Conservation (phyloP, 2,113 vertebrate species). For the Varanus komodoensis region DNA sequence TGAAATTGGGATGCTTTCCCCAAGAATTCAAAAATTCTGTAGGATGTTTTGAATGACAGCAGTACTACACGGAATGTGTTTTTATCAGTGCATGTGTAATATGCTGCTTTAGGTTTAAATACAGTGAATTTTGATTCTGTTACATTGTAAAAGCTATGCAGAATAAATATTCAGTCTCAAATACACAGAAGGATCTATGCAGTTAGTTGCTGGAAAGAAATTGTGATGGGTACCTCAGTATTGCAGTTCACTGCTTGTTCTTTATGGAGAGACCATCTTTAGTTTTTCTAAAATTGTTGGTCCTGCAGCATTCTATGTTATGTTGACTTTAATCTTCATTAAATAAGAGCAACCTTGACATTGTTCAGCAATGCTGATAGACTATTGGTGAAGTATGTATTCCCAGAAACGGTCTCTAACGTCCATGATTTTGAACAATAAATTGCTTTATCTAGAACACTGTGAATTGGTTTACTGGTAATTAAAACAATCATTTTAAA, state of each 20-base stretch:
- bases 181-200: conserved; percentile 70
- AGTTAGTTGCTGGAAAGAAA: conserved; percentile 61
- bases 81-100: conserved; percentile 68
- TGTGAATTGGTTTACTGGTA: conserved; percentile 24
- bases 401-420: conserved; percentile 51
- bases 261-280: conserved; percentile 44
- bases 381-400: conserved; percentile 60
- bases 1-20: conserved; percentile 44
- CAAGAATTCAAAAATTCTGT: conserved; percentile 53
- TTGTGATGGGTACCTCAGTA: conserved; percentile 60
- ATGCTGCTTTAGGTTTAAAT: conserved; percentile 67
- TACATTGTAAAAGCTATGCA: conserved; percentile 54
- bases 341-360: conserved; percentile 30
- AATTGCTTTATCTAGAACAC: conserved; percentile 66
- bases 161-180: conserved; percentile 46
- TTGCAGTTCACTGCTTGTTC: conserved; percentile 51
- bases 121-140: conserved; percentile 65
- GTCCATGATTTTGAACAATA: conserved; percentile 69
- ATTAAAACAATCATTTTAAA: accelerated
- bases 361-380: conserved; percentile 44
- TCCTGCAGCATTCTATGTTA: not conserved
- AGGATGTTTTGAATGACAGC: conserved; percentile 46
- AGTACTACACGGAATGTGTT: conserved; percentile 55
- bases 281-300: conserved; percentile 49
- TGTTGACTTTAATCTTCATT: conserved; percentile 50